These are phyloP conservation scores for Sialia sialis DNA, from an alignment of 2,113 vertebrate species.

Conservation along the genomic window DNA sequence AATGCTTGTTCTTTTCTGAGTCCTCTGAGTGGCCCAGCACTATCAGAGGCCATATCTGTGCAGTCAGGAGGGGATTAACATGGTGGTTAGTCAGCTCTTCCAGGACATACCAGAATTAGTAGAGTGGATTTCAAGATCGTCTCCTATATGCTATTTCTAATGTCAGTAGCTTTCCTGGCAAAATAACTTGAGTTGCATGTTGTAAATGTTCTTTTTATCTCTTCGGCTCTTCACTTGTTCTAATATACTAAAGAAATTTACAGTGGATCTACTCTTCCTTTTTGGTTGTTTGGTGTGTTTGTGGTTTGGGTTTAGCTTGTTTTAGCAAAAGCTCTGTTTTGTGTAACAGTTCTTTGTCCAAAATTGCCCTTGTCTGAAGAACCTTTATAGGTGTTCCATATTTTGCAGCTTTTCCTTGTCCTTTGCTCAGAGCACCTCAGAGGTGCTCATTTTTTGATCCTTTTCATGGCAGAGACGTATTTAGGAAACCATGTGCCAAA, in stretches of 20 bases:
- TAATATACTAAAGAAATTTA: not conserved
- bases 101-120: not conserved
- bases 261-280: not conserved
- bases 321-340: not conserved
- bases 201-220: not conserved
- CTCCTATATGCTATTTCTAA: not conserved
- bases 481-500: not conserved
- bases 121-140: not conserved
- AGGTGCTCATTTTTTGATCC: not conserved
- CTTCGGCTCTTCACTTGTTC: not conserved
- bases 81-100: not conserved
- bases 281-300: not conserved
- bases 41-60: not conserved
- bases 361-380: not conserved
- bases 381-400: not conserved
- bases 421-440: not conserved
- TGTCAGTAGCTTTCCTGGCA: not conserved
- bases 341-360: not conserved
- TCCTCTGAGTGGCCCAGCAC: not conserved
- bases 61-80: not conserved
- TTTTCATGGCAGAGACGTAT: accelerated
- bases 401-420: not conserved
- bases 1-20: not conserved
- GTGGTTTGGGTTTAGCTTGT: not conserved
- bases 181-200: not conserved